Base-by-base conservation (phyloP, 2,888 invertebrate species). In the Mechanitis messenoides region DNA sequence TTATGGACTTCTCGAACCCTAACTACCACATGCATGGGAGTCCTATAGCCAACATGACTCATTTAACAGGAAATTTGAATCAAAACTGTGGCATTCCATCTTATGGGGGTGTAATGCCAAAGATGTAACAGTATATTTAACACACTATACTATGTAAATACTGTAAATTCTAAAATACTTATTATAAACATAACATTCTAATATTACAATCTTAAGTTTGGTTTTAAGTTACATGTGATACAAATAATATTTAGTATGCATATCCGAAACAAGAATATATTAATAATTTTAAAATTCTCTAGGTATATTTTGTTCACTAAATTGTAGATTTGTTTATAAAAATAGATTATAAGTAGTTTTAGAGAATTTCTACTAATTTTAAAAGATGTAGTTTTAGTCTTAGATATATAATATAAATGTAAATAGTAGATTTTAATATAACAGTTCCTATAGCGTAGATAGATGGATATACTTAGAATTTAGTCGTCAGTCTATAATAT, bases 31-130 rank as follows among this genome's bases (percentile, higher is more conserved):
- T 79, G 71, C 68, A 70, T 56, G 66, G 74, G 38, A 69, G 73
- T 11, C 64, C 72, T n/a, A 61, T 68, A 3, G 64, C 74, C 0
- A 80, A 79, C 72, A 73, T 84, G 63, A 71, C 59, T 9, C 66
- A 64, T 59, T 54, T 68, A 7, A 58, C 68, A 28, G 72, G 73
- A 33, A 75, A 75, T 54, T 72, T 84, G 63, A 66, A 80, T 12
- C 83, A 80, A 53, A 83, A 81, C 66, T 81, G 75, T 66, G 76
- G 82, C 73, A 78, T 85, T 71, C 78, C 81, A 11, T 67, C 79
- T 0, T 85, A 84, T 67, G 77, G 77, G 35, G 75, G 75, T 3
- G 74, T 80, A 62, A 69, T 76, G 57, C 77, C 80, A 45, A 84
- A 85, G 74, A 84, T 85, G 72, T 84, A 77, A 85, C 75, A 12